A percentile compares a stretch with the other conserved stretches of the same genome.
These are phyloP conservation scores for Eolophus roseicapilla DNA, from an alignment of 2,113 vertebrate species.

Conservation along the genomic window DNA sequence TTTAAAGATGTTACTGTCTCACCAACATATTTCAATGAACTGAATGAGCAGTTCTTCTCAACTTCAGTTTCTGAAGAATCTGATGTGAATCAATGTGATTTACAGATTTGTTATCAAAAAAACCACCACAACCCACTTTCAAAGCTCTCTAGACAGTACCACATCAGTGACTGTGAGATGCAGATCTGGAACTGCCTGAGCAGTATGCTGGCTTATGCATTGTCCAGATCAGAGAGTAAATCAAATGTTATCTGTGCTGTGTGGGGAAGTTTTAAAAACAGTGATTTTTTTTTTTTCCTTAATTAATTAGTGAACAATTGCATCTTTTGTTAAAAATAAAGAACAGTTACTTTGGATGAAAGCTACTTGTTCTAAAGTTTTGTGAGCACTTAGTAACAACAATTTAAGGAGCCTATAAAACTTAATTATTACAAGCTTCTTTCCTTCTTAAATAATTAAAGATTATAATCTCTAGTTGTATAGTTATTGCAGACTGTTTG, in stretches of 20 bases:
- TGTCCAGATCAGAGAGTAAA: not conserved
- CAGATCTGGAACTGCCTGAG: not conserved
- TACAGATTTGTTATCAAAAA: not conserved
- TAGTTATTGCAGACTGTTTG: slow-evolving; percentile 40
- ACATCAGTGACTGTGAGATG: not conserved
- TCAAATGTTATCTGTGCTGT: not conserved
- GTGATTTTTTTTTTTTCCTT: not conserved
- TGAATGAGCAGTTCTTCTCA: not conserved
- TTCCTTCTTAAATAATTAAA: slow-evolving; percentile 60
- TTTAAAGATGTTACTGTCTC: not conserved
- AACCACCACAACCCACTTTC: not conserved
- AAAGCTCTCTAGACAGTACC: not conserved
- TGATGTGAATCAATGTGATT: not conserved
- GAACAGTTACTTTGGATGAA: not conserved
- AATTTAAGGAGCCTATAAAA: slow-evolving; percentile 17
- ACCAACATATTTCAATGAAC: not conserved
- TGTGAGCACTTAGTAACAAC: not conserved
- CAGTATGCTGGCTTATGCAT: not conserved
- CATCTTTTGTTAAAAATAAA: not conserved
- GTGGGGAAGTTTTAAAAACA: not conserved
- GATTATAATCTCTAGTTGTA: slow-evolving; percentile 15
- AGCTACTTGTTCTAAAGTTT: not conserved
- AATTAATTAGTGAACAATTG: not conserved
- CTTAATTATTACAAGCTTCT: slow-evolving; percentile 43
- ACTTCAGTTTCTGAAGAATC: not conserved